Evolutionary conservation across 1,140 invertebrate genomes (phyloP), one percentile per base, ranked within the genome.

Genomic region (Schlechtendalia chinensis): DNA sequence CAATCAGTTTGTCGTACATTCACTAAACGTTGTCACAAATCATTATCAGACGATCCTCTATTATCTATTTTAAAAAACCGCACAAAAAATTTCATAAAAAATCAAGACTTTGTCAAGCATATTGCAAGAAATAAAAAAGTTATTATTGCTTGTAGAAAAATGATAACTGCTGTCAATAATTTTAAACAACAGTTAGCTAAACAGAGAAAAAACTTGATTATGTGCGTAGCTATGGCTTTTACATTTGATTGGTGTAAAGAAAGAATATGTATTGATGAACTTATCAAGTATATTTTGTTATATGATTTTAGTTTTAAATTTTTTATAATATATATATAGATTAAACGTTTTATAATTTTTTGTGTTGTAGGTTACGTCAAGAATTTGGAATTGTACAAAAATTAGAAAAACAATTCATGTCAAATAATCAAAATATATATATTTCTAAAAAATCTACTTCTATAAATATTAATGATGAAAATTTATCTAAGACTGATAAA

Each of bases 181-280:
- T 79, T 61, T 5, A 59, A 79, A 50, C 32, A 79, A 29, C 22
- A 61, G 1, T 61, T 79, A 29, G 56, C 58, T 27, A 79, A 59
- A 79, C 56, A 61, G 5, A 79, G 32, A 79, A 61, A 24, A 61
- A 58, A 61, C 24, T 61, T 79, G 24, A 61, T 79, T 10, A 61
- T 79, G 39, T 79, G 75, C 61, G 22, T 61, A 1, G 54, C 75
- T 27, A 47, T 79, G 75, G 54, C 75, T 61, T 79, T 79, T 61
- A 79, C 75, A n/a, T 90, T 86, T 83, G 87, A 89, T 83, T 90
- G 89, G 89, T 86, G 90, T 27, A 83, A 85, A 24, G 87, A 89
- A 80, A 85, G 87, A 77, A 90, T 90, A 83, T 79, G 84, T 0
- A 86, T 89, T 81, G 83, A 87, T 24, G 88, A 90, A 82, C 84